Conservation (phyloP, 2,888 invertebrate species). For the Xanthia togata region DNA sequence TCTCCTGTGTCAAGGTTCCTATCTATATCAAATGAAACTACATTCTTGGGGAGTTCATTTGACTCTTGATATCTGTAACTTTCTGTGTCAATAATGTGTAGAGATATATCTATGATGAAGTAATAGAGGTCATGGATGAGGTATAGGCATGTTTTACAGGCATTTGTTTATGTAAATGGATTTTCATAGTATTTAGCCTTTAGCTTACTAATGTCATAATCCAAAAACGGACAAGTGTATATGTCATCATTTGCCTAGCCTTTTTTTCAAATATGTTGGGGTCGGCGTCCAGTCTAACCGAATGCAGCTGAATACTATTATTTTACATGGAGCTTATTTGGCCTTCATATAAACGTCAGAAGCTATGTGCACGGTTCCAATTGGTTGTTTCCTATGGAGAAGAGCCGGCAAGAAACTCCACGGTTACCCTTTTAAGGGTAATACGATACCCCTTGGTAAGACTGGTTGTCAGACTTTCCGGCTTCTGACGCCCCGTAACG, state of each 20-base stretch:
- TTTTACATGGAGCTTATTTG: neutral
- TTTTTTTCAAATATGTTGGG: neutral
- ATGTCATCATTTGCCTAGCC: neutral
- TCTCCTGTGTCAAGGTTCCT: conserved; percentile 9
- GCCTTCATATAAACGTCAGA: no score
- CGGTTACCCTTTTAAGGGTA: neutral
- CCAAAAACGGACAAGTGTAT: neutral
- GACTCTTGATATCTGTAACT: conserved; percentile 1
- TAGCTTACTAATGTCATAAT: neutral
- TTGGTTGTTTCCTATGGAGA: no score
- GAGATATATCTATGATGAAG: neutral
- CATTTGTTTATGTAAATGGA: neutral
- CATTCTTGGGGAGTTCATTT: conserved; percentile 3
- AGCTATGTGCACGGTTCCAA: no score
- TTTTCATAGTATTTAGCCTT: neutral
- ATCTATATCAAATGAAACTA: neutral
- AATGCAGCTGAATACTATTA: neutral
- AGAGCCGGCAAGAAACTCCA: no score
- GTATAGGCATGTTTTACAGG: no score
- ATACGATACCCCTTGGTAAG: neutral
- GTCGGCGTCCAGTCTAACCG: neutral
- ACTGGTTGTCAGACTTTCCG: neutral
- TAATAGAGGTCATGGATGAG: neutral
- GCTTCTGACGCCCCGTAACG: neutral
- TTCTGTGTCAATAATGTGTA: neutral